These are phyloP conservation scores for Hydrolagus affinis DNA, from an alignment of 2,113 vertebrate species.

Conservation along the genomic window DNA sequence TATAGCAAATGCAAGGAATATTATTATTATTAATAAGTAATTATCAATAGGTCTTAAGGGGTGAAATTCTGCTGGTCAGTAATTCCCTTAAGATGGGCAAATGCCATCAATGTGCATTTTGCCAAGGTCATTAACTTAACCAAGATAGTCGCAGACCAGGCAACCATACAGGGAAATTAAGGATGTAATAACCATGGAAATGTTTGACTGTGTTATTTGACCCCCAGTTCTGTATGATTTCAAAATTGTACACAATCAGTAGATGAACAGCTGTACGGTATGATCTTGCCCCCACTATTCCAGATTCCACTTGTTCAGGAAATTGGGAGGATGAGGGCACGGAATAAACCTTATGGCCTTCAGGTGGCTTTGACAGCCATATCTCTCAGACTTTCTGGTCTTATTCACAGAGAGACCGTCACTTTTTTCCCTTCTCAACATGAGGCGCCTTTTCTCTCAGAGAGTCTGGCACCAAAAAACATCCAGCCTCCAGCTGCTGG, in stretches of 20 bases:
- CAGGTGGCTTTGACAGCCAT: conserved; percentile 7
- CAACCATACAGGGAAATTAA: too few species aligned
- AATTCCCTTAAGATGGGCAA: too few species aligned
- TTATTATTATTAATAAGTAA: too few species aligned
- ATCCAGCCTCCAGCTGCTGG: conserved; percentile 32
- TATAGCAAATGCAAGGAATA: too few species aligned
- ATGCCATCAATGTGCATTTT: too few species aligned
- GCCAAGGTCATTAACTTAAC: too few species aligned
- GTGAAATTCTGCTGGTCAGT: too few species aligned
- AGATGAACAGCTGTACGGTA: too few species aligned
- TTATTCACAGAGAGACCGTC: conserved; percentile 1
- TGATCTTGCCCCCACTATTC: background rate
- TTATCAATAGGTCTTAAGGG: too few species aligned
- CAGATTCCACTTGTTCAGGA: background rate
- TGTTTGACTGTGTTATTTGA: too few species aligned
- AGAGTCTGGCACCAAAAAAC: conserved; percentile 26
- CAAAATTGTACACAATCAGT: background rate
- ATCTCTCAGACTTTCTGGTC: conserved; percentile 11
- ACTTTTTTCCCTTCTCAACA: conserved; percentile 27
- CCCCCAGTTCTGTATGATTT: background rate
- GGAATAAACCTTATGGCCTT: background rate
- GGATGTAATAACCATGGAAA: too few species aligned
- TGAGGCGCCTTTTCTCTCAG: background rate
- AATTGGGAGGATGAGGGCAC: background rate
- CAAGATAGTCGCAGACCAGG: too few species aligned